Conservation (phyloP, 2,113 vertebrate species). For the Polypterus bichir region DNA sequence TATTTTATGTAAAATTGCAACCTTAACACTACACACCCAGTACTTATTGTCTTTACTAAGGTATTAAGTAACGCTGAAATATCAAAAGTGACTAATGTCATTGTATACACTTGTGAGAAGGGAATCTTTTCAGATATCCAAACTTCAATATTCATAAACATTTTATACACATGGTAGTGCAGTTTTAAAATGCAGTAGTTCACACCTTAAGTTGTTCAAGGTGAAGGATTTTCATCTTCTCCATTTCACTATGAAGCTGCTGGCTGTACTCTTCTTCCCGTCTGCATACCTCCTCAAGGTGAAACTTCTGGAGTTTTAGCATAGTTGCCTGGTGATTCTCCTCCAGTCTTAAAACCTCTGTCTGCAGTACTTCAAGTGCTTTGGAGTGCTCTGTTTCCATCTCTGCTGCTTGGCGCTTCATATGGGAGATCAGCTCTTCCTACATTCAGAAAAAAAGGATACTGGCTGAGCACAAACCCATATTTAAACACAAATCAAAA, state of each 20-base stretch:
- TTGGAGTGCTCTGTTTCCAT: constrained; percentile 49
- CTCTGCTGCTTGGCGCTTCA: constrained; percentile 39
- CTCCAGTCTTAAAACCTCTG: constrained; percentile 54
- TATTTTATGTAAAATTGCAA: no score
- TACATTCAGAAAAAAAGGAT: constrained; percentile 15
- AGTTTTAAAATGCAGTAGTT: neutral
- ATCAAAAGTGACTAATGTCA: no score
- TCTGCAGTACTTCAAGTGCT: constrained; percentile 44
- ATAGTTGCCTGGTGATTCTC: constrained; percentile 49
- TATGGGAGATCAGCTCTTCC: constrained; percentile 35
- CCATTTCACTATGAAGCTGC: constrained; percentile 23
- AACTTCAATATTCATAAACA: no score
- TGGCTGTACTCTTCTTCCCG: constrained; percentile 27
- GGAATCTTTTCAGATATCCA: no score
- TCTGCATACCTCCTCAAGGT: constrained; percentile 37
- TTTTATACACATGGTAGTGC: no score
- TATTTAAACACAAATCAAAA: no score
- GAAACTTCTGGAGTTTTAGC: constrained; percentile 42
- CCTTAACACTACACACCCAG: no score
- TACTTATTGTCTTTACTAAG: no score
- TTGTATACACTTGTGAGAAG: no score
- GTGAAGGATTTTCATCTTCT: constrained; percentile 39
- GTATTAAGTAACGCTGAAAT: no score
- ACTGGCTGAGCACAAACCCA: neutral
- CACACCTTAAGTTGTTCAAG: constrained; percentile 56